Percentiles rank a stretch among this genome's conserved stretches.
Evolutionary conservation across 2,888 invertebrate species (phyloP).

Genomic region (Chirona hameri): DNA sequence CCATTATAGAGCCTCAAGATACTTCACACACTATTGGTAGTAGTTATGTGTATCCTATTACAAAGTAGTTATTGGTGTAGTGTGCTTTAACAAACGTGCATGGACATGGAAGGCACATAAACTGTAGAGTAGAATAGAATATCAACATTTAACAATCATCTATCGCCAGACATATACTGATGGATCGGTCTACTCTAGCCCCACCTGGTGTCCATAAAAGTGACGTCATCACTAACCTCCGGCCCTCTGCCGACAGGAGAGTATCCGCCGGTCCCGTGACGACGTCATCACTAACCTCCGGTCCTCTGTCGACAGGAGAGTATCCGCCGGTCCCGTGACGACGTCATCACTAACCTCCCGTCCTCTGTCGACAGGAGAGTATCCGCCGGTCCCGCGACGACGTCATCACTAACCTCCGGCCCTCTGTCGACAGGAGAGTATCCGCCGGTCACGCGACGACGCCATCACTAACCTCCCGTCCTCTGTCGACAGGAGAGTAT

Average conservation of each 20-base stretch:
- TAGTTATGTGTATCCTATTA: too few species aligned
- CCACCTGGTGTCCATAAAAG: too few species aligned
- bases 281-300: too few species aligned
- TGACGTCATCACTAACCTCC: conserved; percentile 32
- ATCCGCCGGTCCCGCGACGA: background rate
- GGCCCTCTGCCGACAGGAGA: conserved; percentile 31
- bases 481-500: conserved; percentile 40
- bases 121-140: too few species aligned
- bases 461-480: conserved; percentile 39
- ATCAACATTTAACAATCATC: too few species aligned
- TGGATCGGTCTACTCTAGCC: too few species aligned
- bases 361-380: conserved; percentile 23
- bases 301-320: conserved; percentile 29
- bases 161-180: too few species aligned
- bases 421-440: conserved; percentile 11
- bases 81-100: too few species aligned
- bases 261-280: background rate
- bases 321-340: background rate
- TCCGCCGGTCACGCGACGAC: conserved; percentile 33
- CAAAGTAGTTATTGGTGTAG: too few species aligned
- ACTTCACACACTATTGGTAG: too few species aligned
- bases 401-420: conserved; percentile 39
- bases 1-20: too few species aligned
- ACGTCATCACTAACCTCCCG: conserved; percentile 41
- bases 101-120: too few species aligned